Conservation (phyloP, 2,888 invertebrate genomes). For the Esperia sulphurella region DNA sequence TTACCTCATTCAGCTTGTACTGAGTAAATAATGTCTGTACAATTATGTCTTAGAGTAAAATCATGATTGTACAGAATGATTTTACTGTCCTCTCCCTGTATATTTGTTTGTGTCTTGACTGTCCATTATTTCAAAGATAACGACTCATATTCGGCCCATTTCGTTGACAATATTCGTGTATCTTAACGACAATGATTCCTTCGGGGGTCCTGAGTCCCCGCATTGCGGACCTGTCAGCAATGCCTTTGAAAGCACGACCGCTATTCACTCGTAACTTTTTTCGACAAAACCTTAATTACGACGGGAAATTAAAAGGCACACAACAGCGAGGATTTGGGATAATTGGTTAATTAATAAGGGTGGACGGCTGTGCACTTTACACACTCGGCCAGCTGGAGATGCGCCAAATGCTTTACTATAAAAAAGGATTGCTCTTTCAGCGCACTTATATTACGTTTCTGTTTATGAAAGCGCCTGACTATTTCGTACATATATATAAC, state of each 20-base stretch:
- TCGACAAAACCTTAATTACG: constrained; percentile 42
- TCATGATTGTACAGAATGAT: no score
- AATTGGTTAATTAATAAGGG: constrained; percentile 76
- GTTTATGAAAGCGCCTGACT: no score
- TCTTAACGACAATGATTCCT: background rate
- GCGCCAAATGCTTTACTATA: constrained; percentile 54
- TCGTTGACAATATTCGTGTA: background rate
- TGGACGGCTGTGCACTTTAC: constrained; percentile 49
- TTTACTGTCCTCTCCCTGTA: no score
- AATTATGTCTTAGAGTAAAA: no score
- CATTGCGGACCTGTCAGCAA: background rate
- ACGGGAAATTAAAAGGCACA: constrained; percentile 62
- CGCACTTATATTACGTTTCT: no score
- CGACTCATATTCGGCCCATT: background rate
- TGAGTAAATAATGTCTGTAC: no score
- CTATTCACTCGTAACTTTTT: constrained; percentile 45
- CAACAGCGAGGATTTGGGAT: constrained; percentile 57
- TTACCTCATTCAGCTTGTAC: no score
- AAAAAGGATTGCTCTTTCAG: constrained; percentile 42
- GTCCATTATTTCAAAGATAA: background rate
- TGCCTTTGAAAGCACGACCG: constrained; percentile 28
- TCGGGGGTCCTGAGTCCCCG: background rate
- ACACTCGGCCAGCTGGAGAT: constrained; percentile 47
- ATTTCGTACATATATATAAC: no score
- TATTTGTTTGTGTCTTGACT: no score